Base-by-base conservation (phyloP, 2,888 invertebrate genomes). In the Dynastes tityus region DNA sequence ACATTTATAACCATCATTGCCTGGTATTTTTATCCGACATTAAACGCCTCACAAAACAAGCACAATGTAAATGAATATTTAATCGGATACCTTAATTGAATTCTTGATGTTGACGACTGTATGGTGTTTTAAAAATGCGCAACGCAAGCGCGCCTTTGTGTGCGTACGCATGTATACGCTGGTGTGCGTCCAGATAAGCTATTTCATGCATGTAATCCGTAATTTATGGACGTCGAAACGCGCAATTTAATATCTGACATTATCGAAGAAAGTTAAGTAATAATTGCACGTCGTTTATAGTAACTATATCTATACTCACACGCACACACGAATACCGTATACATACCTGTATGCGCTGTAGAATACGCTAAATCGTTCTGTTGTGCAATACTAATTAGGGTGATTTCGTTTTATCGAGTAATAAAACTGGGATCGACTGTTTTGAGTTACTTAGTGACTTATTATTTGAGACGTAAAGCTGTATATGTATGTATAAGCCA, bases 241-340 rank as follows among this genome's bases (percentile, higher is more conserved):
- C 29, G 73, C 73, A 74, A 74, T 74, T 74, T 74, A 74, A 74
- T 61, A 74, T 74, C 73, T 45, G 45, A 74, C 61, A 61, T 74
- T 74, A 61, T 61, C 45, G 73, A 61, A 45, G 73, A 74, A 74
- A 61, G 61, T 61, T 74, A 61, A 37, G 61, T 63, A 74, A 74
- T 74, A 74, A 74, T 74, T 61, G 73, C 73, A 61, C 45, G 61
- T 27, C 45, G 61, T 29, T 5, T 5, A 37, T 37, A 51, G 40
- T 27, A 51, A 37, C 37, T 37, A 37, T 37, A 37, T 64, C 37
- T n/a, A 40, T 6, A 13, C 32, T 37, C 32, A 5, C 32, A 37
- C 5, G 0, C 65, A 65, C 40, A 65, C 45, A 65, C 65, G 65
- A 8, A 40, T n/a, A 51, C 11, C 13, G 27, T 8, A 29, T 1